These are phyloP conservation scores for Harlomillsia oculata DNA, from an alignment of 1,140 invertebrate genomes.

Conservation along the genomic window DNA sequence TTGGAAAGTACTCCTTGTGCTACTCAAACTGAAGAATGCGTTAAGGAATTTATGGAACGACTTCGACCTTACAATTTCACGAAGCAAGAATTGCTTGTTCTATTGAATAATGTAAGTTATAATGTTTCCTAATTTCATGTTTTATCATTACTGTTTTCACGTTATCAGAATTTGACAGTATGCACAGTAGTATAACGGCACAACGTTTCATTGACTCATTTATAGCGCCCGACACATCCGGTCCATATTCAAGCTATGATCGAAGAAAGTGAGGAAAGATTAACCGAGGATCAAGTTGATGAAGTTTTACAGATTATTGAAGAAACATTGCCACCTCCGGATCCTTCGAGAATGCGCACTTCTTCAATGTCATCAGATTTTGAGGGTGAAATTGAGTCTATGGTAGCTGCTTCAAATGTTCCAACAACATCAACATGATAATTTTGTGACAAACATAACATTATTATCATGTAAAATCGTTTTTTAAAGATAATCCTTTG, in stretches of 20 bases:
- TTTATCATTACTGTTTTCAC: not conserved
- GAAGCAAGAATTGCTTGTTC: slow-evolving; percentile 24
- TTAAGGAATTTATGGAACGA: slow-evolving; percentile 12
- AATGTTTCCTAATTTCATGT: not conserved
- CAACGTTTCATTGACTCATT: not conserved
- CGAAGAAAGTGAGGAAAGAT: slow-evolving; percentile 33
- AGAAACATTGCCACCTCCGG: slow-evolving; percentile 19
- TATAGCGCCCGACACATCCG: slow-evolving; percentile 22
- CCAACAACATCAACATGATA: too few relatives aligned
- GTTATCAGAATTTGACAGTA: not conserved
- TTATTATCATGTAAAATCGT: too few relatives aligned
- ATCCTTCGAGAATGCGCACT: too few relatives aligned
- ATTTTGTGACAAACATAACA: too few relatives aligned
- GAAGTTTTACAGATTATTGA: slow-evolving; percentile 27
- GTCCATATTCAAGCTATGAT: slow-evolving; percentile 32
- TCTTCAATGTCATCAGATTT: too few relatives aligned
- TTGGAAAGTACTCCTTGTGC: slow-evolving; percentile 21
- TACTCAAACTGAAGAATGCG: slow-evolving; percentile 8
- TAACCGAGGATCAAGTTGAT: slow-evolving; percentile 25
- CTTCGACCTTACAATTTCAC: slow-evolving; percentile 21
- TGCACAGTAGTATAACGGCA: not conserved
- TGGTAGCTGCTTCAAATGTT: too few relatives aligned
- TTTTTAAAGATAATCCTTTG: too few relatives aligned
- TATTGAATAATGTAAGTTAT: slow-evolving; percentile 25
- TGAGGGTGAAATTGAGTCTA: too few relatives aligned